Base-by-base conservation (phyloP, 2,888 invertebrate species). In the Drosophila mayaguana region DNA sequence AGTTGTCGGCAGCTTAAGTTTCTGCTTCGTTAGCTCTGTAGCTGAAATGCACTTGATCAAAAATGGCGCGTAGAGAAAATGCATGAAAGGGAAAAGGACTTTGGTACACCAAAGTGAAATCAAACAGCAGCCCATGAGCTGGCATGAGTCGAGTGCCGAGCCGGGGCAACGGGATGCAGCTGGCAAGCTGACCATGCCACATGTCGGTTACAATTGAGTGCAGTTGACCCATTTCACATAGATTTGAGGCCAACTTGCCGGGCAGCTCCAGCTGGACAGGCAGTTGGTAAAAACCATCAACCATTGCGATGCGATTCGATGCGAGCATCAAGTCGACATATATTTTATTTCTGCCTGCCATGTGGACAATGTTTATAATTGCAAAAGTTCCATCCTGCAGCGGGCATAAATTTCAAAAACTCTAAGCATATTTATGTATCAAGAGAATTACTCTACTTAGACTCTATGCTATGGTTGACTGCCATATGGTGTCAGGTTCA, bases 1-100 rank as follows among this genome's bases (percentile, higher is more conserved):
- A 81, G 60, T 43, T 80, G 63, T 62, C 60, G 61, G 66, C 81
- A 72, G 75, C 76, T 80, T 72, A 64, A 75, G 76, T 88, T 86
- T 86, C 89, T 87, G 67, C 89, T 83, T 88, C 75, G 84, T 82
- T 87, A 82, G 76, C 54, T 83, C 69, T 70, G 59, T 50, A 73
- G 72, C 68, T 69, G 72, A 81, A 88, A 80, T 88, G 87, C 84
- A 82, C 84, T 84, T 80, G 84, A 82, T 87, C 89, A 81, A 87
- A 86, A 82, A 72, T 79, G 84, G 87, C 73, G 77, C 76, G 63
- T 62, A 68, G 67, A 51, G 67, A 20, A 80, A 77, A 75, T 72
- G 60, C 36, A 40, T n/a, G 22, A 55, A 53, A 40, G 48, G 14
- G 36, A 66, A 63, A 66, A 65, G 53, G 53, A 66, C 65, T 66